phyloP scores from a whole-genome alignment of 2,888 invertebrate genomes.

The Ophion slaviceki region DNA sequence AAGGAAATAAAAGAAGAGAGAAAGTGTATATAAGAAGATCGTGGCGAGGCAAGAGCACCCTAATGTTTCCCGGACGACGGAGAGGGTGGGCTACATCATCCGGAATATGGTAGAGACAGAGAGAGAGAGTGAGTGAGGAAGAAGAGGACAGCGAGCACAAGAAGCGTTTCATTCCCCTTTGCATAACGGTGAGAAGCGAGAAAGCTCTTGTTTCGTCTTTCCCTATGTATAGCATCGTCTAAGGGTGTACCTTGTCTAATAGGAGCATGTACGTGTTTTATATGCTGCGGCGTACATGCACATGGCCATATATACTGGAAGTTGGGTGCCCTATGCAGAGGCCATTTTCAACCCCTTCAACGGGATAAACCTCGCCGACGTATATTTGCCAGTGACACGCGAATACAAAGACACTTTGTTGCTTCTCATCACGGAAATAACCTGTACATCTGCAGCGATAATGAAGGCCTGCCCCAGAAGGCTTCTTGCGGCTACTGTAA shows the following conservation, averaged over 20 bases:
- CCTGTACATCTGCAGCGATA: background rate
- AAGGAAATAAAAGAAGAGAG: slow-evolving; percentile 29
- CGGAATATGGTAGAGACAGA: background rate
- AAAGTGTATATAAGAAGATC: background rate
- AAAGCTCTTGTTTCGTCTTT: slow-evolving; percentile 28
- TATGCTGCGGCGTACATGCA: no score
- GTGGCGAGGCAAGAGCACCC: slow-evolving; percentile 36
- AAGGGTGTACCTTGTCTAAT: slow-evolving; percentile 25
- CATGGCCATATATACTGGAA: background rate
- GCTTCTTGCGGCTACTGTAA: background rate
- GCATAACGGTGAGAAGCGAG: slow-evolving; percentile 23
- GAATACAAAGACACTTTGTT: slow-evolving; percentile 32
- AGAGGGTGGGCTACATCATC: slow-evolving; percentile 18
- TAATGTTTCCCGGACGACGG: slow-evolving; percentile 57
- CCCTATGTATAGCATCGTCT: slow-evolving; percentile 12
- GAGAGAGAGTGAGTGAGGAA: background rate
- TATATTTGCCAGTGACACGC: slow-evolving; percentile 35
- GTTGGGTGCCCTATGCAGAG: slow-evolving; percentile 24
- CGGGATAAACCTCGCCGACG: slow-evolving; percentile 19
- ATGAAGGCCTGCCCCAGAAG: background rate
- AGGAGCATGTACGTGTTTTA: slow-evolving; percentile 8
- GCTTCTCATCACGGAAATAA: slow-evolving; percentile 3
- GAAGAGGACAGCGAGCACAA: slow-evolving; percentile 6
- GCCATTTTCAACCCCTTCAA: slow-evolving; percentile 44
- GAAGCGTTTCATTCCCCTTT: slow-evolving; percentile 32